Evolutionary conservation across 1,140 invertebrate species (phyloP), one percentile per base, ranked within the genome.

Genomic region (Habropoda laboriosa): DNA sequence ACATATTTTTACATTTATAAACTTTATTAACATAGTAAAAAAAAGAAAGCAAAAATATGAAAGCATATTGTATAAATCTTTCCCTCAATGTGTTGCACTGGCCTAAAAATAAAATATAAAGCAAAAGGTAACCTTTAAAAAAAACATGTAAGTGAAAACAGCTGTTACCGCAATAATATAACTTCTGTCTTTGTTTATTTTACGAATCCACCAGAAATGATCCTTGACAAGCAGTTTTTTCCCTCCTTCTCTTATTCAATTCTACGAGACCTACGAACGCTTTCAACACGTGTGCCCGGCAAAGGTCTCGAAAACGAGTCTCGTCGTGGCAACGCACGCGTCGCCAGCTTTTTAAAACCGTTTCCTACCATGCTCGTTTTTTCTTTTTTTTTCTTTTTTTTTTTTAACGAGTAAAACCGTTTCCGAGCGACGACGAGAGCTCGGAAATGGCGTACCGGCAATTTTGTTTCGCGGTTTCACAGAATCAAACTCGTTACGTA

Each of bases 401-500:
- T 18, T n/a, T 7, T 45, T 42, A 45, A 64, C 30, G 7, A 27
- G 42, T 6, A 45, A 49, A 73, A 61, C 57, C n/a, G 5, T 32
- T 42, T 16, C 38, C 24, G 12, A n/a, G n/a, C 24, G 18, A n/a
- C 12, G 24, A 38, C n/a, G 32, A 24, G 30, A 73, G 13, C 13
- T 10, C 21, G 18, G 70, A 73, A 73, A 61, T 47, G 30, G 32
- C 55, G 16, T 32, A 18, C 40, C 35, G 16, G 30, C n/a, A 45
- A 35, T 73, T 60, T 35, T 27, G 10, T 57, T 4, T n/a, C n/a
- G 32, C 32, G 3, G 18, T 35, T 35, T 45, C 30, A 38, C 3
- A 27, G 10, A 72, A 72, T 72, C 40, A 72, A 60, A 60, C 40
- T 58, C 40, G 3, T 32, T 57, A n/a, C 38, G 18, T 32, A 57